A percentile compares a stretch with the other conserved stretches of the same genome.
These are phyloP conservation scores for Coptodon bakossiorum DNA, from an alignment of 2,113 vertebrate species.

Conservation along the genomic window DNA sequence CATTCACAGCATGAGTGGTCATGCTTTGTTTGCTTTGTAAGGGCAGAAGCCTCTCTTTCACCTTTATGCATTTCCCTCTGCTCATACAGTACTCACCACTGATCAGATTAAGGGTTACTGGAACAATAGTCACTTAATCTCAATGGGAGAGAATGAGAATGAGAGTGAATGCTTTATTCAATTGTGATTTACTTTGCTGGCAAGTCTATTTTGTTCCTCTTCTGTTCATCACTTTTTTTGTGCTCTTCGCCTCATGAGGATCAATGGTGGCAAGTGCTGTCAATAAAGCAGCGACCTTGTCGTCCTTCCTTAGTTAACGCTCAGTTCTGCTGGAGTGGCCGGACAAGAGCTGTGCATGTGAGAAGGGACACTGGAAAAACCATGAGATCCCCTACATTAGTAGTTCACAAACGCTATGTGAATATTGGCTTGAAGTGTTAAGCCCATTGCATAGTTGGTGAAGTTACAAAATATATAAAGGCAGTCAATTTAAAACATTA, in stretches of 20 bases:
- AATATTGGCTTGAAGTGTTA: background rate
- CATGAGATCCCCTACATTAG: background rate
- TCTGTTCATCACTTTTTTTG: background rate
- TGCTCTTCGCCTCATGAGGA: background rate
- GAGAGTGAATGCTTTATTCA: background rate
- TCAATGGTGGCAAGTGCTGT: background rate
- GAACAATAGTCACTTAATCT: background rate
- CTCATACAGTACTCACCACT: background rate
- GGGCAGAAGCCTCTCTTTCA: background rate
- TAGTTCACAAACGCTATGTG: background rate
- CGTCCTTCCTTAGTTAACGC: background rate
- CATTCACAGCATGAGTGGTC: slow-evolving; percentile 4
- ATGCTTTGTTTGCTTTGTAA: background rate
- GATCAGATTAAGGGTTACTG: background rate
- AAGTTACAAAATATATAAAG: background rate
- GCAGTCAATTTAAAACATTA: background rate
- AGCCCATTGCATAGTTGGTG: background rate
- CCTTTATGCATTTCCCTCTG: background rate
- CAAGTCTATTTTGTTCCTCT: background rate
- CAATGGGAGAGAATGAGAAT: background rate
- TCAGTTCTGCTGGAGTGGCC: background rate
- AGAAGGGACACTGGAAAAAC: background rate
- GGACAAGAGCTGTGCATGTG: background rate
- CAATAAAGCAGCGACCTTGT: background rate
- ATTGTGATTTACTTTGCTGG: background rate